Evolutionary conservation across 1,140 invertebrate species (phyloP).

Genomic region (Platyscapa corneri): DNA sequence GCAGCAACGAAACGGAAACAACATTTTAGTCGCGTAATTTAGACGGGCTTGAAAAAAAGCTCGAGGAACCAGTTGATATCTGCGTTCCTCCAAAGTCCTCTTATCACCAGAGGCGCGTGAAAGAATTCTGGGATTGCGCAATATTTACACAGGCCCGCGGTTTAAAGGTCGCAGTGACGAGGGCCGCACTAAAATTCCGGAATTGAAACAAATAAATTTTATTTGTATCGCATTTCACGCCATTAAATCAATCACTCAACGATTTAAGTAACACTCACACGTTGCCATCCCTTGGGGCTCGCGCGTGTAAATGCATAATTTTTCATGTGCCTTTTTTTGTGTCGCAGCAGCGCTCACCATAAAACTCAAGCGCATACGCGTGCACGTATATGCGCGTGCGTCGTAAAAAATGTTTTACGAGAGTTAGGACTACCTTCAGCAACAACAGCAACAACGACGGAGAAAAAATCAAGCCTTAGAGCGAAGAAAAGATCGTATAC

Average conservation of each 20-base stretch:
- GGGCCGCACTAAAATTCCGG: not conserved
- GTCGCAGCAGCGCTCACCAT: constrained; percentile 14
- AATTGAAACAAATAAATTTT: constrained; percentile 15
- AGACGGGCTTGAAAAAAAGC: not conserved
- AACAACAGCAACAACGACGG: constrained; percentile 15
- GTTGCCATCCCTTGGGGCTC: not conserved
- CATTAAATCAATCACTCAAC: constrained; percentile 40
- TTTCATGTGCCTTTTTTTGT: constrained; percentile 32
- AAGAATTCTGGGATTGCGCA: not conserved
- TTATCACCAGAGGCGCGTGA: not conserved
- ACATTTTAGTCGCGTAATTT: not conserved
- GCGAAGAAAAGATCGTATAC: constrained; percentile 30
- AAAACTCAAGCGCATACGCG: constrained; percentile 6
- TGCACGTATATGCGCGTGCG: not conserved
- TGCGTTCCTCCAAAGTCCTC: not conserved
- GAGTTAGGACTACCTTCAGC: constrained; percentile 37
- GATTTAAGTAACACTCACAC: constrained; percentile 5
- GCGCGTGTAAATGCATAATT: constrained; percentile 41
- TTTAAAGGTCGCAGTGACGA: not conserved
- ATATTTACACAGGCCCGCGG: not conserved
- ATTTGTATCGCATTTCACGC: constrained; percentile 17
- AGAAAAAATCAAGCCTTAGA: constrained; percentile 24
- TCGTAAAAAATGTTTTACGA: constrained; percentile 47
- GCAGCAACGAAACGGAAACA: too few species aligned
- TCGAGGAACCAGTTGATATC: not conserved